Evolutionary conservation across 2,113 vertebrate genomes (phyloP), one percentile per base, ranked within the genome.

Genomic region (Columbina picui): DNA sequence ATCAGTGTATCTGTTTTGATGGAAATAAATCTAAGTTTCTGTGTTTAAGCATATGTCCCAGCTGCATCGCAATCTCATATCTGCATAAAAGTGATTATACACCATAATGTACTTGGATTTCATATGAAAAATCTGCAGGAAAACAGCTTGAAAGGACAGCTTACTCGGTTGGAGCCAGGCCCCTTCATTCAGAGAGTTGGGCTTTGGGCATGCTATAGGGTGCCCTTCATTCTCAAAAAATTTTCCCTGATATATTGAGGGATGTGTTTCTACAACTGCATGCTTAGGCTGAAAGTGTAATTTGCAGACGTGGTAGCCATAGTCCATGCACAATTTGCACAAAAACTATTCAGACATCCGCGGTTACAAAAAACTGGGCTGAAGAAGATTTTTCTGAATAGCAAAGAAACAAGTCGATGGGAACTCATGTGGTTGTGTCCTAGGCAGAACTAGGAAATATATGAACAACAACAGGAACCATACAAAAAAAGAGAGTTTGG

Each of bases 391-490:
- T 71, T 90, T 76, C 26, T 61, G 56, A 75, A 52, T 11, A 80
- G 45, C 23, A 63, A 36, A 87, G 52, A 65, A 64, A 65, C 14
- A 67, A 0, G 20, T 49, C 9, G 52, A 49, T 65, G 34, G 85
- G 65, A 89, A 71, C 12, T 64, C 5, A 1, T 39, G 61, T 27
- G 49, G 39, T 34, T 77, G 47, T 63, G 61, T 92, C 73, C 69
- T 36, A 49, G 50, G 43, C 57, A 84, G 90, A 89, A 60, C 47
- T 60, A 78, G 85, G 93, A 96, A 96, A 95, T 78, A 67, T 2
- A 64, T 43, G 85, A 93, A 95, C 75, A 96, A 95, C 92, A 96
- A 96, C 96, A 97, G 95, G 96, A 97, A 97, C 86, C 69, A 50
- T 23, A 30, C 7, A 12, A 56, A 91, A 78, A 89, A 38, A n/a